Percentiles rank a stretch among this genome's conserved stretches.
Conservation (phyloP, 2,113 vertebrate species). For the Aspidoscelis tigris region DNA sequence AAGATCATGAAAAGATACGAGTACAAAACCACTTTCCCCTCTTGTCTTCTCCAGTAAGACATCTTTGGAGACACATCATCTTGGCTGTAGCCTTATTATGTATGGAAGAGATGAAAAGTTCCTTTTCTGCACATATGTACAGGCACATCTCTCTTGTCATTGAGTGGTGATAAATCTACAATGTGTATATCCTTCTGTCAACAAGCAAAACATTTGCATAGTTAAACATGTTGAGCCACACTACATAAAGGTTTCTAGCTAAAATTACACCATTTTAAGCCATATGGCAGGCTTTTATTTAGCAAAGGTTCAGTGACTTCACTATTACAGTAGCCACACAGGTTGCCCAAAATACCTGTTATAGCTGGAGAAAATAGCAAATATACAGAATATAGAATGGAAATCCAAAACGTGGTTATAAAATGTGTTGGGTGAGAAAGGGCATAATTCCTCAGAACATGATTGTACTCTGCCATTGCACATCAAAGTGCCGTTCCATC, state of each 20-base stretch:
- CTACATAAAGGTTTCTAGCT: slow-evolving; percentile 74
- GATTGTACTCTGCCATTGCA: slow-evolving; percentile 41
- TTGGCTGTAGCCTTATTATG: background rate
- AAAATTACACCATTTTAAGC: slow-evolving; percentile 71
- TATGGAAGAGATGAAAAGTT: background rate
- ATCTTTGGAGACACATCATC: background rate
- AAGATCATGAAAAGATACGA: background rate
- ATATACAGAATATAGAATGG: slow-evolving; percentile 57
- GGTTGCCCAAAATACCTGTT: slow-evolving; percentile 55
- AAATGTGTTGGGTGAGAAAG: slow-evolving; percentile 28
- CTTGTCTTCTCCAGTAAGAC: background rate
- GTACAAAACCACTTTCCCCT: background rate
- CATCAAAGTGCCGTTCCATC: slow-evolving; percentile 61
- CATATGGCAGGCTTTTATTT: slow-evolving; percentile 69
- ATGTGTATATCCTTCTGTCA: slow-evolving; percentile 39
- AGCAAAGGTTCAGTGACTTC: slow-evolving; percentile 59
- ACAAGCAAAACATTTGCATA: slow-evolving; percentile 66
- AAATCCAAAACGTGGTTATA: slow-evolving; percentile 57
- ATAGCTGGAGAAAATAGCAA: slow-evolving; percentile 57
- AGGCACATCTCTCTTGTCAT: slow-evolving; percentile 15
- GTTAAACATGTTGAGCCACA: slow-evolving; percentile 60
- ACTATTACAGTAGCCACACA: slow-evolving; percentile 57
- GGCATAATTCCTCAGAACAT: slow-evolving; percentile 44
- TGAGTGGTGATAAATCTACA: slow-evolving; percentile 44
- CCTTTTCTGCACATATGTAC: background rate